Evolutionary conservation across 2,888 invertebrate species (phyloP).

Genomic region (Vandiemenella viatica): DNA sequence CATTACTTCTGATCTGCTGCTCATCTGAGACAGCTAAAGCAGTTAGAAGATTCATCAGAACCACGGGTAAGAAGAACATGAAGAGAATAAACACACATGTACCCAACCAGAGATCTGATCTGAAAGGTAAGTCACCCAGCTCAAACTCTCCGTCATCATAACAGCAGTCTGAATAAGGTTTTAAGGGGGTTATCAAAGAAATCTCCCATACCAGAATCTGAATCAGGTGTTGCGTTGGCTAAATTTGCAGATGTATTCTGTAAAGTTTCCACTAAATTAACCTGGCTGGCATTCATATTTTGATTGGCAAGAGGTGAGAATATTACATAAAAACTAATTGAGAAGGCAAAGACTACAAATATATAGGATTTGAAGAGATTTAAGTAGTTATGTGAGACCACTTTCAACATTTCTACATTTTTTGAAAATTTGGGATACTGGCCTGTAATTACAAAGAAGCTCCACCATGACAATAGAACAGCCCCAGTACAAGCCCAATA

Average conservation of each 20-base stretch:
- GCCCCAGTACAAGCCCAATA: background rate
- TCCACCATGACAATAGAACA: constrained; percentile 1
- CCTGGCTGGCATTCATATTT: too few relatives aligned
- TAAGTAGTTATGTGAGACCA: background rate
- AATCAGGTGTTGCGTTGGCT: background rate
- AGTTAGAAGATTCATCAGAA: constrained; percentile 3
- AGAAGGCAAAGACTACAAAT: background rate
- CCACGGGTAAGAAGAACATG: constrained; percentile 1
- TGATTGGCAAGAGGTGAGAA: too few relatives aligned
- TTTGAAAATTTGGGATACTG: background rate
- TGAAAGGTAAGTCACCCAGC: background rate
- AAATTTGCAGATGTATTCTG: too few relatives aligned
- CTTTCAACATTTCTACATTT: constrained; percentile 4
- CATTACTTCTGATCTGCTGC: background rate
- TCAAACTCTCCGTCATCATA: constrained; percentile 6
- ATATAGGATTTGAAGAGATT: background rate
- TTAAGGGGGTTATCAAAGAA: background rate
- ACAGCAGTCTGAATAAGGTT: background rate
- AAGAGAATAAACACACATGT: background rate
- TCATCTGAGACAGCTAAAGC: constrained; percentile 2
- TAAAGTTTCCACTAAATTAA: too few relatives aligned
- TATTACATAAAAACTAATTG: background rate
- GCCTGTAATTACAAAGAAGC: constrained; percentile 1
- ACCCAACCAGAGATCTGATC: background rate
- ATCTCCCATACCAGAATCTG: background rate